These are phyloP conservation scores for Dicerorhinus sumatrensis DNA, from an alignment of 2,113 vertebrate genomes.

Conservation along the genomic window DNA sequence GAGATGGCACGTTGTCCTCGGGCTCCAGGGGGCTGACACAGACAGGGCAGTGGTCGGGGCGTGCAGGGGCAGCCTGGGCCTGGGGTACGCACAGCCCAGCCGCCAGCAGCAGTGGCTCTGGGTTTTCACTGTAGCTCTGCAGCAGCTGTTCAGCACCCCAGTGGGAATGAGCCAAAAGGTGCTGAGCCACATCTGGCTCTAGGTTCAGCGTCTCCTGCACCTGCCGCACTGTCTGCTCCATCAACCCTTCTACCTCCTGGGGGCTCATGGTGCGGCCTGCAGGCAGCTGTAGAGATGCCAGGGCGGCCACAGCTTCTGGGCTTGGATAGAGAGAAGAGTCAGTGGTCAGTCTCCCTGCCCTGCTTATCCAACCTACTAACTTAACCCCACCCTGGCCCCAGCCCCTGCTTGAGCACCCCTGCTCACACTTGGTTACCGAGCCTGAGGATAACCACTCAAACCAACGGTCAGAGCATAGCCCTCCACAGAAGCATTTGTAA, in stretches of 20 bases:
- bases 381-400: neutral
- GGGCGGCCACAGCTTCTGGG: constrained; percentile 87
- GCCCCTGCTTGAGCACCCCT: neutral
- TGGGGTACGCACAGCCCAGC: constrained; percentile 91
- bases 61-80: constrained; percentile 81
- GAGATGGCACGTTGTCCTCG: constrained; percentile 86
- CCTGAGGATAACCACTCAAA: neutral
- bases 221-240: constrained; percentile 93
- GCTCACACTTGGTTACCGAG: neutral
- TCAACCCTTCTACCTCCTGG: constrained; percentile 94
- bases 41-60: constrained; percentile 91
- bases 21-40: constrained; percentile 89
- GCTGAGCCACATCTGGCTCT: constrained; percentile 90
- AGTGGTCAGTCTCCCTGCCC: neutral
- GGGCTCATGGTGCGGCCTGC: constrained; percentile 95
- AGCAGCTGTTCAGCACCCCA: constrained; percentile 97
- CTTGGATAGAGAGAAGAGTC: constrained; percentile 45
- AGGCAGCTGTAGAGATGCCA: constrained; percentile 93
- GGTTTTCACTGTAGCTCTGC: constrained; percentile 93
- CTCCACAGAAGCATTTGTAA: neutral
- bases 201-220: constrained; percentile 93
- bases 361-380: constrained; percentile 75
- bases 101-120: constrained; percentile 88
- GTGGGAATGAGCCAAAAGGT: constrained; percentile 94
- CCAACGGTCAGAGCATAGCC: neutral